Percentiles rank a stretch among this genome's conserved stretches.
Conservation (phyloP, 2,888 invertebrate species). For the Colletes collaris region DNA sequence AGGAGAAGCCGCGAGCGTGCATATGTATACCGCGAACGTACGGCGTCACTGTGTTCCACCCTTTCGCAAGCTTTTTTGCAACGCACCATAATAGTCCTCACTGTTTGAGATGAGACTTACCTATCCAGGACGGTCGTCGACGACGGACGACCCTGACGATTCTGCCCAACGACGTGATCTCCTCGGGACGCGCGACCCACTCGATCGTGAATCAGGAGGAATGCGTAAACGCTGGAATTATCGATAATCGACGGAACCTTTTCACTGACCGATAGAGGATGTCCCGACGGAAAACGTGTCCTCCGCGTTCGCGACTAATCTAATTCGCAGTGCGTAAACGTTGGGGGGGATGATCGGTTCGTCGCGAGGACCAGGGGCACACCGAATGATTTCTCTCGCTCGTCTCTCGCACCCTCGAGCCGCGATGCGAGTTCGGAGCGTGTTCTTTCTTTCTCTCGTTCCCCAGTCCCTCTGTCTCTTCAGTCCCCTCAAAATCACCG, state of each 20-base stretch:
- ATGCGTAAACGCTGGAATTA: background rate
- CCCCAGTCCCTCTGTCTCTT: constrained; percentile 43
- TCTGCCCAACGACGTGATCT: constrained; percentile 55
- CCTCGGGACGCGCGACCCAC: constrained; percentile 35
- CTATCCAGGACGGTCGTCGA: constrained; percentile 69
- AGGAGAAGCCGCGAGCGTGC: constrained; percentile 19
- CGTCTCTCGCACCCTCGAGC: constrained; percentile 36
- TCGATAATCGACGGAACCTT: constrained; percentile 17
- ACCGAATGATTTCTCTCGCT: constrained; percentile 38
- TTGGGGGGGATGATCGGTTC: background rate
- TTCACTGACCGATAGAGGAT: background rate
- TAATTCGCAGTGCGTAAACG: too few species aligned
- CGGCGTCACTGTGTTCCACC: constrained; percentile 47
- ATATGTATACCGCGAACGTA: constrained; percentile 2
- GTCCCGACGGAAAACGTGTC: too few species aligned
- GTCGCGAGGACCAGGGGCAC: constrained; percentile 19
- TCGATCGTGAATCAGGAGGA: constrained; percentile 15
- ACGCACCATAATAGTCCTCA: constrained; percentile 46
- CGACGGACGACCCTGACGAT: constrained; percentile 61
- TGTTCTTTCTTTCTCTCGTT: constrained; percentile 27
- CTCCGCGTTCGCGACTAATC: too few species aligned
- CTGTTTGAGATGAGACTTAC: constrained; percentile 58
- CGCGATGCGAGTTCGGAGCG: constrained; percentile 42
- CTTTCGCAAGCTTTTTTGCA: constrained; percentile 12
- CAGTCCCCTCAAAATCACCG: constrained; percentile 72